These are phyloP conservation scores for Notoglanidium macrostoma DNA, from an alignment of 2,797 vertebrate genomes.

Conservation along the genomic window DNA sequence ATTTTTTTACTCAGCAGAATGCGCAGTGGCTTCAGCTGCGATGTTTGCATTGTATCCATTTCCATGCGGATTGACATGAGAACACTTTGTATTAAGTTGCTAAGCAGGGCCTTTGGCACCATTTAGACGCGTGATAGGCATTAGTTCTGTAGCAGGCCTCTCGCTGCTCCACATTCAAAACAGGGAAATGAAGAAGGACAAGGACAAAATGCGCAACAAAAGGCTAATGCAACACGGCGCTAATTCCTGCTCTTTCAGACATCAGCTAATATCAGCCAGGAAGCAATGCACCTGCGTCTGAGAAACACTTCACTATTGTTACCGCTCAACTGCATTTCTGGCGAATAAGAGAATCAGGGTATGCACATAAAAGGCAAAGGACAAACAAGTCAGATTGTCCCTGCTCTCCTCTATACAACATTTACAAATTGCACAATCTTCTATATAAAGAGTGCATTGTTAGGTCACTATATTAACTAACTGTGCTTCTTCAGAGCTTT, in stretches of 20 bases:
- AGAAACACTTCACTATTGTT: conserved; percentile 95
- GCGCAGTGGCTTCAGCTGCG: conserved; percentile 97
- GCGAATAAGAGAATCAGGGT: conserved; percentile 73
- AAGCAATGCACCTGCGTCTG: conserved; percentile 99
- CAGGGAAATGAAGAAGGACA: conserved; percentile 99
- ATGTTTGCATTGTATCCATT: conserved; percentile 99
- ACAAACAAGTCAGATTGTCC: conserved; percentile 90
- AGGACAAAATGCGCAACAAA: conserved; percentile 98
- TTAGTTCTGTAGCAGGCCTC: conserved; percentile 97
- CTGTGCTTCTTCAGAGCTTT: conserved; percentile 73
- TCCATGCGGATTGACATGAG: conserved; percentile 99
- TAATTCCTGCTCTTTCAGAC: conserved; percentile 97
- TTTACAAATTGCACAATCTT: conserved; percentile 84
- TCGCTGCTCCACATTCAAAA: conserved; percentile 98
- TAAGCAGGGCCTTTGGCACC: conserved; percentile 98
- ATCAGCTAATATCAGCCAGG: conserved; percentile 93
- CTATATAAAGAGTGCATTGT: conserved; percentile 76
- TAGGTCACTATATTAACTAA: conserved; percentile 79
- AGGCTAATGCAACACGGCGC: conserved; percentile 99
- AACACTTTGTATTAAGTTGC: conserved; percentile 98
- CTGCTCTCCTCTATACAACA: conserved; percentile 77
- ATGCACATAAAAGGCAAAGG: conserved; percentile 81
- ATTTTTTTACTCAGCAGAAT: conserved; percentile 94
- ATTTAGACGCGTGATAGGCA: conserved; percentile 98
- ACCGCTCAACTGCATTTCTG: conserved; percentile 87